phyloP scores from a whole-genome alignment of 2,113 vertebrate species.

The Hippopotamus amphibius region DNA sequence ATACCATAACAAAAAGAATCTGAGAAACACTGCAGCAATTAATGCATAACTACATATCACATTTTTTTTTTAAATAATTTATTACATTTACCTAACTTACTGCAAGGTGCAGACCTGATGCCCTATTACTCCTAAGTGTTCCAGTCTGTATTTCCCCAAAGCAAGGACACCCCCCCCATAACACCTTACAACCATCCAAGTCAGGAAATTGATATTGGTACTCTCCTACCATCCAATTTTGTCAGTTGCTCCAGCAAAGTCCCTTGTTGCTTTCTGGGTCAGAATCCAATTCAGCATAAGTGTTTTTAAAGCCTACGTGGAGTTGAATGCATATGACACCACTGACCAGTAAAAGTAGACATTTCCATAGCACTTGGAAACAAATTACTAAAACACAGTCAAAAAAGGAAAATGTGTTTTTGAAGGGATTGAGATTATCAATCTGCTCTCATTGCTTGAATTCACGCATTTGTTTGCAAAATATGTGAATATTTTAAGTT shows the following conservation, averaged over 20 bases:
- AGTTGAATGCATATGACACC: not conserved
- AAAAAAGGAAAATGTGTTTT: conserved; percentile 1
- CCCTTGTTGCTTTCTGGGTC: not conserved
- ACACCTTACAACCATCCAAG: not conserved
- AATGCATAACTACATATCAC: not conserved
- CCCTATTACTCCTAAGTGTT: not conserved
- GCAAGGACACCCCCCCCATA: not conserved
- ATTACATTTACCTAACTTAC: not conserved
- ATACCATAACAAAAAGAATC: not conserved
- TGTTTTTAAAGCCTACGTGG: not conserved
- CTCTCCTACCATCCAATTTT: not conserved
- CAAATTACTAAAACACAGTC: conserved; percentile 23
- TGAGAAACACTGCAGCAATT: not conserved
- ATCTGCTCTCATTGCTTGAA: not conserved
- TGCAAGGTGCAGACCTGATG: not conserved
- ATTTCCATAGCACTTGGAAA: not conserved
- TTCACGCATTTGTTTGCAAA: conserved; percentile 29
- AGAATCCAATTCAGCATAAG: not conserved
- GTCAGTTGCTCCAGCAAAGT: not conserved
- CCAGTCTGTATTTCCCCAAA: not conserved
- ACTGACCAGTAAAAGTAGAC: not conserved
- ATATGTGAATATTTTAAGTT: not conserved
- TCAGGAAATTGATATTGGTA: not conserved
- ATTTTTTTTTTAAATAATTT: not conserved
- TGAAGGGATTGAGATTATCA: not conserved